These are phyloP conservation scores for Ophion ventricosus DNA, from an alignment of 2,888 invertebrate genomes.

Conservation along the genomic window DNA sequence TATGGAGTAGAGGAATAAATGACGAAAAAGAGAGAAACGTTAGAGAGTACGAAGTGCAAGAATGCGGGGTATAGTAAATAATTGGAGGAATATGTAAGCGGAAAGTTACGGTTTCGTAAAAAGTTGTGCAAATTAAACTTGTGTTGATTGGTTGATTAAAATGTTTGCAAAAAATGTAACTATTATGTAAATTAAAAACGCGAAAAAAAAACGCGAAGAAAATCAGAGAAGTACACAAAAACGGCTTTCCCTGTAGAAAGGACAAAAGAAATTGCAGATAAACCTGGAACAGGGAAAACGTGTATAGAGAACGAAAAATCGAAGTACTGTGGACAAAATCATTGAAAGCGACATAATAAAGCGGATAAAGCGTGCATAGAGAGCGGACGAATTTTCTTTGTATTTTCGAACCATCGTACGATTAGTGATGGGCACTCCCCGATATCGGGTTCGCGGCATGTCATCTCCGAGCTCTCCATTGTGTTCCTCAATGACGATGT, in stretches of 20 bases:
- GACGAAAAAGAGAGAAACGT: too few relatives aligned
- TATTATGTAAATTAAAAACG: neutral
- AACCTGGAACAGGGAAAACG: neutral
- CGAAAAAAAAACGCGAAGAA: neutral
- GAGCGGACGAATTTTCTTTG: slow-evolving; percentile 67
- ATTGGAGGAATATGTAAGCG: too few relatives aligned
- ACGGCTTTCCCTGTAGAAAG: neutral
- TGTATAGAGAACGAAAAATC: slow-evolving; percentile 24
- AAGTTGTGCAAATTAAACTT: too few relatives aligned
- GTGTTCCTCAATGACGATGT: slow-evolving; percentile 79
- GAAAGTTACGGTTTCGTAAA: too few relatives aligned
- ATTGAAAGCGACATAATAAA: slow-evolving; percentile 17
- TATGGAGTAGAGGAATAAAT: too few relatives aligned
- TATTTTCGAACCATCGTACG: slow-evolving; percentile 80
- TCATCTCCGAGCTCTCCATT: slow-evolving; percentile 78
- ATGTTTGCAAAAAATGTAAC: neutral
- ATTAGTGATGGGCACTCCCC: slow-evolving; percentile 78
- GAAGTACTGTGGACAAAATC: slow-evolving; percentile 16
- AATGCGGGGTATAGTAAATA: too few relatives aligned
- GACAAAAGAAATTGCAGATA: neutral
- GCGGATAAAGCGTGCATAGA: slow-evolving; percentile 65
- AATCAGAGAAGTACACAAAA: neutral
- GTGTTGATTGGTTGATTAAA: too few relatives aligned
- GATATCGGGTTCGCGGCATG: slow-evolving; percentile 78
- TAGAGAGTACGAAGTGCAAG: too few relatives aligned